Evolutionary conservation across 2,797 vertebrate species (phyloP).

Genomic region (Darevskia nairensis): DNA sequence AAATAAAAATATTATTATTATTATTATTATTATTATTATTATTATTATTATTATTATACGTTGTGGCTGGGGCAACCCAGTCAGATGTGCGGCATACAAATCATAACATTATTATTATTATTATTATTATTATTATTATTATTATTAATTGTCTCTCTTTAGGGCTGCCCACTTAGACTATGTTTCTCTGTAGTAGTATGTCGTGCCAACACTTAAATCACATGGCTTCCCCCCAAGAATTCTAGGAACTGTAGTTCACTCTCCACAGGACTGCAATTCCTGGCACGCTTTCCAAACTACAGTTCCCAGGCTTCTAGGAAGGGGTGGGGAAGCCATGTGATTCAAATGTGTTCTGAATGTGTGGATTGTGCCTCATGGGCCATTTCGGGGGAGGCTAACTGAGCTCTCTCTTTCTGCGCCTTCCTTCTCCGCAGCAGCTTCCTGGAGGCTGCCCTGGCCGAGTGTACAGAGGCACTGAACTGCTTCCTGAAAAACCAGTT

Average conservation of each 20-base stretch:
- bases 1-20: no score
- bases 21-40: no score
- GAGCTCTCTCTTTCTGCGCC: neutral
- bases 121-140: no score
- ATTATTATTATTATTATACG: no score
- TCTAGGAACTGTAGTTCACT: neutral
- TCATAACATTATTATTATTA: no score
- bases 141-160: neutral
- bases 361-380: neutral
- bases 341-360: no score
- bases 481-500: conserved; percentile 89
- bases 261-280: no score
- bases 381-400: neutral
- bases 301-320: no score
- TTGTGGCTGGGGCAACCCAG: no score
- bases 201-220: neutral
- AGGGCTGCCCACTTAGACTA: neutral
- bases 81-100: no score
- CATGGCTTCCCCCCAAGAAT: neutral
- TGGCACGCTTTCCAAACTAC: no score
- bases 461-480: conserved; percentile 87
- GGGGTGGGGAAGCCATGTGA: no score
- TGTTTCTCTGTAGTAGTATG: neutral
- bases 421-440: neutral
- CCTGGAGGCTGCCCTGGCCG: conserved; percentile 73